Evolutionary conservation across 2,888 invertebrate species (phyloP), one percentile per base, ranked within the genome.

Genomic region (Notodonta dromedarius): DNA sequence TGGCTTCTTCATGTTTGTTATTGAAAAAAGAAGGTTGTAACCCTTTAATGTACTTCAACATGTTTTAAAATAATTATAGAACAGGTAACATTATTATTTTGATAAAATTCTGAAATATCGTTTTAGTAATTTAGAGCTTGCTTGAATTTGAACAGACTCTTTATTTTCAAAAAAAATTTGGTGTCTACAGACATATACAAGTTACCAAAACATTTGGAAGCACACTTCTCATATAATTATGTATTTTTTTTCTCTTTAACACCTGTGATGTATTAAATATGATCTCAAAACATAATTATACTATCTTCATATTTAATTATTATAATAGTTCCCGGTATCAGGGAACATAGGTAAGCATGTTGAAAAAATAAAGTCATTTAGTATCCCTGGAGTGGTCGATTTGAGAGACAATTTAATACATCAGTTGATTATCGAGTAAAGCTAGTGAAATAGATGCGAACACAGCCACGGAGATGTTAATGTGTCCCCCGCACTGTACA

Each of bases 181-280:
- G 24, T 24, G 2, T 24, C 24, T 24, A 24, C 24, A 9, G 42
- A 4, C 48, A 48, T 14, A 5, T 14, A 5, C n/a, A 14, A 48
- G n/a, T 48, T 51, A 11, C 11, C 24, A 51, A 24, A 51, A 51
- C 51, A 51, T 51, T 51, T 51, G 24, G 51, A 32, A 70, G 65
- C 63, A 73, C 80, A 79, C 78, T 79, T 79, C 73, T 65, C 68
- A 58, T 66, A 74, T 75, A 77, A 71, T 67, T 60, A 58, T 32
- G 13, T 52, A 67, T 80, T 80, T 83, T 81, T 74, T 85, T 83
- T 89, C 87, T 91, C 90, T 89, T 92, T 90, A 93, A 94, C 94
- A 94, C 94, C 94, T 95, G 95, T 95, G 95, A 95, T 95, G 94
- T 95, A 94, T 94, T 94, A 94, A 94, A 94, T 94, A 94, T 94